Evolutionary conservation across 2,888 invertebrate species (phyloP).

Genomic region (Phyllotreta striolata): DNA sequence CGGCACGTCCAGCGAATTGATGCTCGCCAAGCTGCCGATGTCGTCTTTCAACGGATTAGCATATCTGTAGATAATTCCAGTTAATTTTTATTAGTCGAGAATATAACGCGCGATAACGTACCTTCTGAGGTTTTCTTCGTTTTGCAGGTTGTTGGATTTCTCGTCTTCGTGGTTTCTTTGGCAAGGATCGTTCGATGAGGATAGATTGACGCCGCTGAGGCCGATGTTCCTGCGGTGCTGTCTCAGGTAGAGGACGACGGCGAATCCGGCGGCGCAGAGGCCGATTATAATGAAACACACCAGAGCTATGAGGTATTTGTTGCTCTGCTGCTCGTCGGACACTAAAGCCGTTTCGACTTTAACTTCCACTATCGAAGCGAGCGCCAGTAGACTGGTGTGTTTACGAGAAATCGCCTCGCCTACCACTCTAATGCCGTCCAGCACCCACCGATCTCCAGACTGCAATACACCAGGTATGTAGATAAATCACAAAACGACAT

Average conservation of each 20-base stretch:
- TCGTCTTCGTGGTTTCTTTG: constrained; percentile 80
- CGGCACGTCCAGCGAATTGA: constrained; percentile 59
- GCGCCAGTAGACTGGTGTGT: constrained; percentile 67
- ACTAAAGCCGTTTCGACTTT: constrained; percentile 77
- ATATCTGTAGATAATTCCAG: constrained; percentile 62
- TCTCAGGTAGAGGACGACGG: constrained; percentile 66
- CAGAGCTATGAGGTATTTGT: constrained; percentile 61
- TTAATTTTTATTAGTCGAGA: constrained; percentile 70
- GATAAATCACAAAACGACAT: neutral
- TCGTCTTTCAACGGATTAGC: constrained; percentile 63
- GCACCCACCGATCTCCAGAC: constrained; percentile 65
- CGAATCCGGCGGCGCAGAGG: constrained; percentile 57
- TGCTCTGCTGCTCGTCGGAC: constrained; percentile 65
- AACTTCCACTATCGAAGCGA: constrained; percentile 79
- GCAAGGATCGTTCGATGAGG: constrained; percentile 67
- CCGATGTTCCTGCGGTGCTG: constrained; percentile 65
- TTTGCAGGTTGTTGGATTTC: constrained; percentile 90
- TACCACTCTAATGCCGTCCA: constrained; percentile 67
- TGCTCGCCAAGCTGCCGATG: constrained; percentile 57
- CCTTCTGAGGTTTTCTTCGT: constrained; percentile 86
- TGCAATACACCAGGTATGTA: constrained; percentile 50
- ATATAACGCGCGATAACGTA: constrained; percentile 18
- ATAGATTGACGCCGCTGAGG: constrained; percentile 64
- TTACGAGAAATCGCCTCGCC: constrained; percentile 72
- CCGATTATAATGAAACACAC: constrained; percentile 61